Percentiles rank a stretch among this genome's conserved stretches.
Evolutionary conservation across 1,140 invertebrate species (phyloP).

Genomic region (Dinothrombium tinctorium): DNA sequence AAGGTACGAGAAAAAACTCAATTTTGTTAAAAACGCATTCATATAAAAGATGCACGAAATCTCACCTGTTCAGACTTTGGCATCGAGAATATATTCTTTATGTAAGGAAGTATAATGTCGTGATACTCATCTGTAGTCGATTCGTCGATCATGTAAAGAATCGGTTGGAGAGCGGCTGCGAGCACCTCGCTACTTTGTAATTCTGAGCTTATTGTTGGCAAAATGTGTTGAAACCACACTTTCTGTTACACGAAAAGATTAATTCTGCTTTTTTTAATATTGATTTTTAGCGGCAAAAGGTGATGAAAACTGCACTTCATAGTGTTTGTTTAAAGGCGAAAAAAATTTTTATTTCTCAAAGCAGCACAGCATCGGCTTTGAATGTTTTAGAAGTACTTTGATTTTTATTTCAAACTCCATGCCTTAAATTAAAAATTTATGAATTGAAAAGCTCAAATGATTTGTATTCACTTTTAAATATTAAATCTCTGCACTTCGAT

Average conservation of each 20-base stretch:
- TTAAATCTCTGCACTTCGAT: no score
- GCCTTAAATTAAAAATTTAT: no score
- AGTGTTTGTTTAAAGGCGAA: no score
- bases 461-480: no score
- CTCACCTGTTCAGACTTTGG: conserved; percentile 46
- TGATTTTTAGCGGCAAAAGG: not conserved
- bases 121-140: conserved; percentile 57
- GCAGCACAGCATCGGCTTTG: no score
- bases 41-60: not conserved
- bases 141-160: conserved; percentile 62
- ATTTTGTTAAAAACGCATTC: not conserved
- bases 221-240: conserved; percentile 80
- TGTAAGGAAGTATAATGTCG: conserved; percentile 47
- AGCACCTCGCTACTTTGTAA: conserved; percentile 59
- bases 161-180: conserved; percentile 59
- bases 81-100: conserved; percentile 48
- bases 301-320: not conserved
- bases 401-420: no score
- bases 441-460: no score
- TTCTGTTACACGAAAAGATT: conserved; percentile 36
- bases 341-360: no score
- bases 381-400: no score
- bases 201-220: conserved; percentile 64
- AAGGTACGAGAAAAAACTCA: not conserved
- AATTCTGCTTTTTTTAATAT: not conserved